phyloP scores from a whole-genome alignment of 2,797 vertebrate species.

The Tapera naevia region DNA sequence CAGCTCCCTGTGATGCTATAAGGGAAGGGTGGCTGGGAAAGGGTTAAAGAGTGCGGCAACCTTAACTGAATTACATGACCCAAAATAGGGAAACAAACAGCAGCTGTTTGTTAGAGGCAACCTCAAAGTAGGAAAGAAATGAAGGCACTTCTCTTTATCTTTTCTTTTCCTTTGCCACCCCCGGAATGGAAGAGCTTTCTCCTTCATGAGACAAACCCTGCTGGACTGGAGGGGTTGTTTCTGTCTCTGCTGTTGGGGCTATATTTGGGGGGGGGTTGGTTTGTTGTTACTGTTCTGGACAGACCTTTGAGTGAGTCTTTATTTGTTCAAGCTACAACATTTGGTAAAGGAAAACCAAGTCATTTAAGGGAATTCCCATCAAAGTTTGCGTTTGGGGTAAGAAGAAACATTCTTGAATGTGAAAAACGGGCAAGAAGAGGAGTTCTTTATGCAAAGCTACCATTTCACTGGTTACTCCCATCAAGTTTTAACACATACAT shows the following conservation, averaged over 20 bases:
- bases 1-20: neutral
- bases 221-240: neutral
- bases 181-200: neutral
- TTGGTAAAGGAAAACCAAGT: neutral
- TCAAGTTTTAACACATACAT: neutral
- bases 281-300: neutral
- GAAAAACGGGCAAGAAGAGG: neutral
- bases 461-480: neutral
- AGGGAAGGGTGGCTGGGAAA: neutral
- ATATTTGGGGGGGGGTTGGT: neutral
- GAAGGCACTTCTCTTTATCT: neutral
- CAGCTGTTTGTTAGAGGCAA: neutral
- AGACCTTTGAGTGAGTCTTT: neutral
- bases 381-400: neutral
- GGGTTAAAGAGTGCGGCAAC: neutral
- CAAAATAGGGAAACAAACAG: neutral
- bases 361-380: neutral
- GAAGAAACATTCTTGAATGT: fast-evolving
- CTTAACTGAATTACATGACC: neutral
- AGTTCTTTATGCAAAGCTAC: neutral
- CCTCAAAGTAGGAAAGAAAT: neutral
- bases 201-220: neutral
- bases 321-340: neutral
- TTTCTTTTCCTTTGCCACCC: neutral
- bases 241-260: neutral